These are phyloP conservation scores for Clanis bilineata DNA, from an alignment of 2,888 invertebrate genomes.

Conservation along the genomic window DNA sequence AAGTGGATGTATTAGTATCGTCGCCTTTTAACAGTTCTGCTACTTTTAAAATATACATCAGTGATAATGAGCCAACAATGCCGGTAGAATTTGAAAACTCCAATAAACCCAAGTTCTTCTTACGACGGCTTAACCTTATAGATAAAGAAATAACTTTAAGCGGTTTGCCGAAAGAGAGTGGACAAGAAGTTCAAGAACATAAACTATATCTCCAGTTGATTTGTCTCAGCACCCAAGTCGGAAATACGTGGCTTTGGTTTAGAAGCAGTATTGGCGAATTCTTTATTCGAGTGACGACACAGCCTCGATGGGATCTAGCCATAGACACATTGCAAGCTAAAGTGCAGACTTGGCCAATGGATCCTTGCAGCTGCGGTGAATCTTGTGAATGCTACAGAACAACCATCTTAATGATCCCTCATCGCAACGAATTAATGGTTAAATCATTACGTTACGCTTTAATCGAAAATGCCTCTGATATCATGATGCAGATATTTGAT, in stretches of 20 bases:
- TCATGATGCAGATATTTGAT: slow-evolving; percentile 68
- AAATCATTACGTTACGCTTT: slow-evolving; percentile 65
- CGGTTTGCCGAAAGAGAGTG: slow-evolving; percentile 55
- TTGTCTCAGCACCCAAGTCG: slow-evolving; percentile 63
- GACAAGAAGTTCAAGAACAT: slow-evolving; percentile 52
- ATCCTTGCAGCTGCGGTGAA: slow-evolving; percentile 69
- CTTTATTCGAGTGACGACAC: slow-evolving; percentile 63
- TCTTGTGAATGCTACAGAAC: slow-evolving; percentile 70
- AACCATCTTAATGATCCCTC: slow-evolving; percentile 59
- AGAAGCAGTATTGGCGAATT: slow-evolving; percentile 65
- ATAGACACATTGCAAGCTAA: slow-evolving; percentile 61
- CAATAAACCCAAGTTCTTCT: slow-evolving; percentile 50
- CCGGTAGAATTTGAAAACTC: slow-evolving; percentile 52
- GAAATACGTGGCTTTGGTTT: slow-evolving; percentile 72
- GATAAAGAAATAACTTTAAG: slow-evolving; percentile 58
- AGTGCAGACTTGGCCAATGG: slow-evolving; percentile 61
- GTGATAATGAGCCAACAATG: slow-evolving; percentile 61
- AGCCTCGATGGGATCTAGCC: slow-evolving; percentile 67
- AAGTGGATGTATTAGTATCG: slow-evolving; percentile 59
- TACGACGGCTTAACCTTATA: slow-evolving; percentile 60
- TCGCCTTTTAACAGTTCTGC: slow-evolving; percentile 57
- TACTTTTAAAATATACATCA: slow-evolving; percentile 49
- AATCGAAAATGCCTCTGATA: slow-evolving; percentile 60
- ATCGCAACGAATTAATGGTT: slow-evolving; percentile 68
- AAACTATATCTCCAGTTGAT: slow-evolving; percentile 64